Conservation (phyloP, 2,888 invertebrate genomes). For the Brachynemurus nebulosus region DNA sequence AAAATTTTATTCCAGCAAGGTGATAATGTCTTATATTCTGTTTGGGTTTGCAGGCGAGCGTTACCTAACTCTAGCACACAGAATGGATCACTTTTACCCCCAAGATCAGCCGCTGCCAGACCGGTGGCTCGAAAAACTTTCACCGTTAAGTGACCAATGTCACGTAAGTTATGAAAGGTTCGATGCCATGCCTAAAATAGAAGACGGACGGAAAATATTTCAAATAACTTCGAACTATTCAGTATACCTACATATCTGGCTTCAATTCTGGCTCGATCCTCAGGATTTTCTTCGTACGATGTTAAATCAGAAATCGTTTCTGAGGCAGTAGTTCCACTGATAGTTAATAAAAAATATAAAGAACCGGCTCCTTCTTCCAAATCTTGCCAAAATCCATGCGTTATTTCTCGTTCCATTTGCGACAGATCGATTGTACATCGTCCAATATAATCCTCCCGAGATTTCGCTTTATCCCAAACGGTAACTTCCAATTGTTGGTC, state of each 20-base stretch:
- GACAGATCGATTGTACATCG: conserved; percentile 75
- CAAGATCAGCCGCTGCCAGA: conserved; percentile 86
- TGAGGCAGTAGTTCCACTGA: conserved; percentile 86
- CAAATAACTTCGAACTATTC: conserved; percentile 3
- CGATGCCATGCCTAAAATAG: conserved; percentile 45
- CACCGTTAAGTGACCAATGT: conserved; percentile 88
- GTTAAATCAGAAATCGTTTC: conserved; percentile 87
- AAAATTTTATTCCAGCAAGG: conserved; percentile 99
- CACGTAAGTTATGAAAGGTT: conserved; percentile 59
- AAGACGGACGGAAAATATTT: conserved; percentile 10
- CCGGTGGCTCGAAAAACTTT: conserved; percentile 82
- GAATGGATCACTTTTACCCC: conserved; percentile 97
- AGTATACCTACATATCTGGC: conserved; percentile 63
- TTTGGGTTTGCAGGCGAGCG: conserved; percentile 90
- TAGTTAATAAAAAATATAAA: conserved; percentile 78
- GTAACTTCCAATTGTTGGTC: conserved; percentile 85
- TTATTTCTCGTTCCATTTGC: conserved; percentile 72
- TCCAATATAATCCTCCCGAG: conserved; percentile 80
- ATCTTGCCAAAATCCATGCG: conserved; percentile 78
- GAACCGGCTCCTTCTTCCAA: conserved; percentile 81
- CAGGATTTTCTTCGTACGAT: conserved; percentile 66
- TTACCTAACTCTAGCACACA: conserved; percentile 94
- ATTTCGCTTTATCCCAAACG: conserved; percentile 77
- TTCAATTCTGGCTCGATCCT: conserved; percentile 47
- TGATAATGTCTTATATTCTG: conserved; percentile 92